These are phyloP conservation scores for Archips crataeganus DNA, from an alignment of 2,888 invertebrate species.

Conservation along the genomic window DNA sequence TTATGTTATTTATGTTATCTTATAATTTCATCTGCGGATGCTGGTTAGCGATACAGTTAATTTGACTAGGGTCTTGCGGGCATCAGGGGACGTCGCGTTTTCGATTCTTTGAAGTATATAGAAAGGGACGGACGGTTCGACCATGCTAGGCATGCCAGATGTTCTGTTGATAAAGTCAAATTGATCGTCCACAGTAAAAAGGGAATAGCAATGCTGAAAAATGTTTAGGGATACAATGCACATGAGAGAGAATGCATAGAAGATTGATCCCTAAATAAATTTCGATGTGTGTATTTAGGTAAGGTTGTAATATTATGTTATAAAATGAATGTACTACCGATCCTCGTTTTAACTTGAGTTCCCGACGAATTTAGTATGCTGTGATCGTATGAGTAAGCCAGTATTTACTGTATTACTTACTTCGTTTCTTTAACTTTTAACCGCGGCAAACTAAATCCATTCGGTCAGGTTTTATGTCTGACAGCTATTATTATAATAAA, in stretches of 20 bases:
- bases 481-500: constrained; percentile 18
- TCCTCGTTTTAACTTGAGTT: constrained; percentile 21
- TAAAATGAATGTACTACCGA: constrained; percentile 25
- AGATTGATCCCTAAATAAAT: background rate
- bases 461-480: background rate
- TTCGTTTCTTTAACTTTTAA: background rate
- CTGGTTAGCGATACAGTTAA: constrained; percentile 14
- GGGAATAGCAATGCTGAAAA: background rate
- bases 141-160: background rate
- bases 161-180: background rate
- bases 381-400: background rate
- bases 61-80: background rate
- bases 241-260: background rate
- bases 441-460: background rate
- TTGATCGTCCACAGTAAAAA: constrained; percentile 17
- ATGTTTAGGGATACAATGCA: background rate
- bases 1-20: constrained; percentile 36
- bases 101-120: background rate
- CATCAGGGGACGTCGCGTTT: background rate
- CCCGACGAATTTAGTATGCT: background rate
- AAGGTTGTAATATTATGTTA: constrained; percentile 34
- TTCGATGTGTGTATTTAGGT: constrained; percentile 14
- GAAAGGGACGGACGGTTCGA: background rate
- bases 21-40: constrained; percentile 24
- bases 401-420: background rate